Conservation (phyloP, 2,888 invertebrate species). For the Argyra leucocephala region DNA sequence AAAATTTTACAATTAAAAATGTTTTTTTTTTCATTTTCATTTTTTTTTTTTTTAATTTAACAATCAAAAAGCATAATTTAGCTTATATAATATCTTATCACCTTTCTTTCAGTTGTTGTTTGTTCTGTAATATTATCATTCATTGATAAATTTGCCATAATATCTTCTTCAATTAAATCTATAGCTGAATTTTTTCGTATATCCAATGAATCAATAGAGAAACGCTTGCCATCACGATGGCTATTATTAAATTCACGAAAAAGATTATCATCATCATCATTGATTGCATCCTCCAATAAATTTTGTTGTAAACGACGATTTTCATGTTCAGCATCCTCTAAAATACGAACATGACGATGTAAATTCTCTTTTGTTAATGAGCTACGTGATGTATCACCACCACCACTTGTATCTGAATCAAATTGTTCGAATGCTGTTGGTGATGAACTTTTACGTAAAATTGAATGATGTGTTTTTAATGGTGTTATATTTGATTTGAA, state of each 20-base stretch:
- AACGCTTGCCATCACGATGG: constrained; percentile 16
- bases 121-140: not conserved
- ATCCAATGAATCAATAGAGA: constrained; percentile 23
- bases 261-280: constrained; percentile 10
- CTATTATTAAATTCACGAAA: constrained; percentile 11
- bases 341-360: constrained; percentile 22
- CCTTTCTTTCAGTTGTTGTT: not conserved
- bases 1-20: too few relatives aligned
- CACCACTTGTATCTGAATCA: constrained; percentile 8
- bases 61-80: not conserved
- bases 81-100: not conserved
- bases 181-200: constrained; percentile 14
- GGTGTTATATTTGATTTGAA: not conserved
- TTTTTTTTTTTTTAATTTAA: not conserved
- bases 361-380: constrained; percentile 23
- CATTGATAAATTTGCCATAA: not conserved
- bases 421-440: constrained; percentile 12
- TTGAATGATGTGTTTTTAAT: constrained; percentile 4
- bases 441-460: constrained; percentile 11
- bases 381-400: constrained; percentile 14
- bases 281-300: constrained; percentile 10
- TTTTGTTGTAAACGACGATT: constrained; percentile 8
- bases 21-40: not conserved
- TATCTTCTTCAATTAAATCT: constrained; percentile 14
- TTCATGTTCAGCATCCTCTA: constrained; percentile 18